Percentiles rank a stretch among this genome's conserved stretches.
Conservation (phyloP, 1,140 invertebrate species). For the Formica selysi region DNA sequence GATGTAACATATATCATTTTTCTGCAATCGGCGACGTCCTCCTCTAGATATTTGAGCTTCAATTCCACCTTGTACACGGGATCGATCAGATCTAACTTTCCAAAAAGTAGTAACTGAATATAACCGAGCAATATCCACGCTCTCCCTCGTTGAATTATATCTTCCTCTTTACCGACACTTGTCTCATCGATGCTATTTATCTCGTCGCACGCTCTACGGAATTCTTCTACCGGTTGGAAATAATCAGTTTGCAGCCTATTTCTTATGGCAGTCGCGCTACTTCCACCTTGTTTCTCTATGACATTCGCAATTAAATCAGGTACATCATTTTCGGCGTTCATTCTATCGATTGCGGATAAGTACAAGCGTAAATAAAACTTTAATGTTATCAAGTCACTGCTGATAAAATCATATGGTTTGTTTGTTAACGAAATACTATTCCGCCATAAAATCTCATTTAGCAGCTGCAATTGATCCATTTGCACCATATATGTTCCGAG, state of each 20-base stretch:
- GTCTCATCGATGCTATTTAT: conserved; percentile 24
- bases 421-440: conserved; percentile 84
- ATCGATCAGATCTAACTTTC: conserved; percentile 88
- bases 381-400: conserved; percentile 77
- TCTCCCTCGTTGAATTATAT: conserved; percentile 75
- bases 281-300: background rate
- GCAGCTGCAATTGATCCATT: conserved; percentile 79
- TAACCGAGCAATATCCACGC: conserved; percentile 84
- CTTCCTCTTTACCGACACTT: background rate
- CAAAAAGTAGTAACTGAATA: conserved; percentile 83
- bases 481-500: conserved; percentile 82
- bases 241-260: conserved; percentile 60
- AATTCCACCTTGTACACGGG: conserved; percentile 91
- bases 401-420: conserved; percentile 68
- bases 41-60: conserved; percentile 89
- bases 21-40: conserved; percentile 87
- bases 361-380: conserved; percentile 73
- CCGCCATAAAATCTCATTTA: conserved; percentile 86
- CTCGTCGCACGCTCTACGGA: conserved; percentile 45
- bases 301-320: background rate
- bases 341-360: conserved; percentile 67
- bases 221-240: conserved; percentile 61
- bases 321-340: conserved; percentile 46
- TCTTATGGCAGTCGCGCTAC: conserved; percentile 19
- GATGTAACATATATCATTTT: conserved; percentile 74